Evolutionary conservation across 1,140 invertebrate species (phyloP), one percentile per base, ranked within the genome.

Genomic region (Plectrocnemia conspersa): DNA sequence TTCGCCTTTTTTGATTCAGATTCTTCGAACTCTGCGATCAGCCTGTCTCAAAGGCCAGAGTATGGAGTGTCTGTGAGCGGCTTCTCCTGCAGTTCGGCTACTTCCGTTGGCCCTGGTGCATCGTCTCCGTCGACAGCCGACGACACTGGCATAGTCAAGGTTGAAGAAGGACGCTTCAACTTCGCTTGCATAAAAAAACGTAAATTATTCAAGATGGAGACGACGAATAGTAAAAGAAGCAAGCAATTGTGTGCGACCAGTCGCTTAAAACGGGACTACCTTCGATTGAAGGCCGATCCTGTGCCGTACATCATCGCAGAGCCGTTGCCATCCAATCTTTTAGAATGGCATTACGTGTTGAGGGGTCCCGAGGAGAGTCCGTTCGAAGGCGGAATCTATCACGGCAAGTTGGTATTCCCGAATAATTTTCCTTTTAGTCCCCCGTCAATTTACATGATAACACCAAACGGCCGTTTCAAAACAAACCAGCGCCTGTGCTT

Each of bases 281-380:
- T 97, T 65, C 79, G 94, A 18, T 77, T 98, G 3, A 93, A 95
- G 71, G 88, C 87, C 63, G 97, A 99, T 75, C 96, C 97, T 15
- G 86, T 98, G 54, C 96, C 96, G 23, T 97, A 93, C 74, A 88
- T 97, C 21, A 82, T 83, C 46, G 93, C 93, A 13, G 90, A 93
- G 69, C 97, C 97, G 52, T 75, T 97, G 36, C 89, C 90, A 23
- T 84, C 88, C 2, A 98, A 99, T 72, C 96, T 98, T 63, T 74
- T 98, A 42, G 93, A 98, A 82, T 99, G 97, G 94, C 93, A 97
- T 72, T 97, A 96, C 74, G 87, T 95, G 16, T 88, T 97, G 1
- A 80, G 78, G 71, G 93, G 93, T 3, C 93, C 93, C 53, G 90
- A 93, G 65, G 85, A 87, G 55, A 90, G 89, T 42, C 92, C 93